These are phyloP conservation scores for Oryzias curvinotus DNA, from an alignment of 2,113 vertebrate species.

Conservation along the genomic window DNA sequence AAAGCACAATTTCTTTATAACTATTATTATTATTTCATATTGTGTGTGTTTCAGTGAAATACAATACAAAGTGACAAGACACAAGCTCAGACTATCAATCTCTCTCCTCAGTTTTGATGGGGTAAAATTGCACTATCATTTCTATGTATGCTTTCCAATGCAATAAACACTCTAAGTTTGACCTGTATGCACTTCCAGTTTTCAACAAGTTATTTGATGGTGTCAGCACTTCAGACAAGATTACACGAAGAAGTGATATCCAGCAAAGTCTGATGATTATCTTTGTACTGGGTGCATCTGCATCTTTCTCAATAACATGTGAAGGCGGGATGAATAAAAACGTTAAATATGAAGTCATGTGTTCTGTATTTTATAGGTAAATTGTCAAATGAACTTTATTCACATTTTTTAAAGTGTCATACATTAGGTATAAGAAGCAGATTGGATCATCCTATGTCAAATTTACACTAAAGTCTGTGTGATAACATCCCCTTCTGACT, in stretches of 20 bases:
- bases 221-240: conserved; percentile 45
- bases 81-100: conserved; percentile 70
- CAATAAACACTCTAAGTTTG: conserved; percentile 78
- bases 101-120: conserved; percentile 65
- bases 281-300: conserved; percentile 48
- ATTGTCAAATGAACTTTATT: too few species aligned
- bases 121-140: conserved; percentile 80
- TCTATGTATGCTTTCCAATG: conserved; percentile 74
- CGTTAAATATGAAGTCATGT: conserved; percentile 43
- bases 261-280: conserved; percentile 48
- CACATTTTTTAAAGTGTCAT: too few species aligned
- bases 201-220: conserved; percentile 58
- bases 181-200: conserved; percentile 64
- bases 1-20: conserved; percentile 70
- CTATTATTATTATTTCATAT: conserved; percentile 41
- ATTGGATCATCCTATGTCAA: not conserved
- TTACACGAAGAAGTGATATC: conserved; percentile 26
- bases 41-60: conserved; percentile 71
- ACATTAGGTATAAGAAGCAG: not conserved
- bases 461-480: not conserved
- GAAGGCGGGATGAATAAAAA: conserved; percentile 59
- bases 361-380: conserved; percentile 2
- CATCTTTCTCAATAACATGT: conserved; percentile 51
- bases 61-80: conserved; percentile 76
- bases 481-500: conserved; percentile 27